Evolutionary conservation across 2,797 vertebrate genomes (phyloP), one percentile per base, ranked within the genome.

Genomic region (Echiichthys vipera): DNA sequence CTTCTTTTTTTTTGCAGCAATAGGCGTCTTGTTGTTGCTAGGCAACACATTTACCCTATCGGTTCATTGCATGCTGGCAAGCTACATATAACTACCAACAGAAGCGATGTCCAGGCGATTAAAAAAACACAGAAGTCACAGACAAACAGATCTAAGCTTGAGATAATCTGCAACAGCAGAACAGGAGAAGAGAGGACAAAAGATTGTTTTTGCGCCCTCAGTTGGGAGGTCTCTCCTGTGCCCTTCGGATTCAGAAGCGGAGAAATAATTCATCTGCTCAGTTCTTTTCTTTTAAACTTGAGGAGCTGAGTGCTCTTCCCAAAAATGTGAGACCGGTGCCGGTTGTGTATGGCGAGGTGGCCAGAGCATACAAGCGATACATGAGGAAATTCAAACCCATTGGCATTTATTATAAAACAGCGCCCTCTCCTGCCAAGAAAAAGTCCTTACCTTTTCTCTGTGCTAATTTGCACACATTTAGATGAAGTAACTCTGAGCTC

Each of bases 361-460:
- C 13, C 1, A 18, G 32, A 63, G 17, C 3, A 18, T 11, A 39
- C 4, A 7, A 61, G 30, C 12, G 37, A 25, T 29, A 40, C n/a
- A 58, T 9, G 12, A 27, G 62, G 53, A 1, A 1, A 14, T 25
- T 22, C 5, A 30, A 57, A 59, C 12, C 1, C 5, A 8, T 37
- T 43, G 25, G 4, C 51, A 37, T 15, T 47, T 0, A 25, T 74
- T 32, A 55, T 5, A n/a, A 73, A 80, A 72, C 3, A 9, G 61
- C 36, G 24, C 84, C 87, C 54, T 70, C 86, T 89, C n/a, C 65
- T 84, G 83, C 9, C 20, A 3, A 22, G 8, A 47, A 25, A 51
- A 0, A 25, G 20, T 27, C 7, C 22, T 18, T 25, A 14, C 14
- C 47, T 57, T 42, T 49, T 30, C 18, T 54, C 18, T 37, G n/a